Evolutionary conservation across 2,888 invertebrate species (phyloP), one percentile per base, ranked within the genome.

Genomic region (Clistopyga incitator): DNA sequence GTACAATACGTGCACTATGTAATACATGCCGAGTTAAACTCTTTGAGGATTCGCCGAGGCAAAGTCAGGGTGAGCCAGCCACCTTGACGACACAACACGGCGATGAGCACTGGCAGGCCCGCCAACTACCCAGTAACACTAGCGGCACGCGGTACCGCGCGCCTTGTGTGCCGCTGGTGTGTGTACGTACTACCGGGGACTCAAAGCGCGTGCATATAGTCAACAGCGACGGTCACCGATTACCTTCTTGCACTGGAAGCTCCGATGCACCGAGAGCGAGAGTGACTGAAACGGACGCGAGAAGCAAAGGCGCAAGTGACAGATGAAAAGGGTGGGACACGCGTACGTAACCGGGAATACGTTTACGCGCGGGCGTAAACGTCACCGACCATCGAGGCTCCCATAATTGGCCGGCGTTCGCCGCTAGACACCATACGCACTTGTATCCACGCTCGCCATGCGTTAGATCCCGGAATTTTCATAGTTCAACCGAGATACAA

Each of bases 1-100:
- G 67, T 67, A 80, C 59, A 75, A 67, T 74, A 74, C 72, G 72
- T 47, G 72, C 45, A 45, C 47, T 61, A 29, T 61, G 54, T 70
- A 50, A 54, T 72, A 67, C 72, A 59, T 50, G 56, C 79, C 59
- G 79, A 64, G 75, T 81, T 78, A 52, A 81, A 78, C 83, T 84
- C 79, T 81, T 79, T 81, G 76, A 81, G 76, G 76, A 81, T 82
- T 78, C 77, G 67, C 78, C 76, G 78, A 65, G 72, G 84, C 77
- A 84, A 85, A 86, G 86, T 86, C 84, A 85, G 83, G 85, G 84
- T 85, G 85, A 86, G 82, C 76, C 68, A 67, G 77, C 85, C 81
- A 84, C 85, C 84, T 82, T 77, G 82, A 82, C 81, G 77, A 76
- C 76, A 72, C 65, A 56, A 56, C 70, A 47, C 29, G 10, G 81